These are phyloP conservation scores for Drosophila eohydei DNA, from an alignment of 2,888 invertebrate species.

Conservation along the genomic window DNA sequence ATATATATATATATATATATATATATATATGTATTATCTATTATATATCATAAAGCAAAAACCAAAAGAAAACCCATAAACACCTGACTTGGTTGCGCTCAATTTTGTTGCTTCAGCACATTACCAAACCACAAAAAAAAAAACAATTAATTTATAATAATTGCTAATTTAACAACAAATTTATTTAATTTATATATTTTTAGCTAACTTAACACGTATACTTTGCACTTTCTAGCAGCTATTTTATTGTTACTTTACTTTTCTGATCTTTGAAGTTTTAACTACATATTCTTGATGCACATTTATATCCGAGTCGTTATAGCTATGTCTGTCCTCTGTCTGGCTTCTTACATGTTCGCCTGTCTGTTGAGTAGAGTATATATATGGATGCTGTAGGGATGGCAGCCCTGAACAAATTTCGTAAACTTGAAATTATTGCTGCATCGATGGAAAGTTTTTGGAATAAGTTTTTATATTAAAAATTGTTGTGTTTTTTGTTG, in stretches of 20 bases:
- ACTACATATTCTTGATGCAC: too few relatives aligned
- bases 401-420: background rate
- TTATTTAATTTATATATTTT: slow-evolving; percentile 8
- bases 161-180: slow-evolving; percentile 80
- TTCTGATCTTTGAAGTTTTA: background rate
- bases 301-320: background rate
- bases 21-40: background rate
- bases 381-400: background rate
- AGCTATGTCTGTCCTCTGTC: background rate
- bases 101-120: slow-evolving; percentile 53
- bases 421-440: too few relatives aligned
- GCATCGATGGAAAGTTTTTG: background rate
- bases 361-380: background rate
- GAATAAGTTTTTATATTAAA: background rate
- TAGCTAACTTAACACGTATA: slow-evolving; percentile 58
- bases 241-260: background rate
- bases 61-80: slow-evolving; percentile 36
- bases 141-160: slow-evolving; percentile 62
- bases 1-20: background rate
- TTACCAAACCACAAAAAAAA: slow-evolving; percentile 14
- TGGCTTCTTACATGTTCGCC: background rate
- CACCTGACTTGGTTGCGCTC: slow-evolving; percentile 49
- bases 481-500: background rate
- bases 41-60: slow-evolving; percentile 22
- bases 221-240: slow-evolving; percentile 51